Evolutionary conservation across 1,140 invertebrate genomes (phyloP).

Genomic region (Microplitis demolitor): DNA sequence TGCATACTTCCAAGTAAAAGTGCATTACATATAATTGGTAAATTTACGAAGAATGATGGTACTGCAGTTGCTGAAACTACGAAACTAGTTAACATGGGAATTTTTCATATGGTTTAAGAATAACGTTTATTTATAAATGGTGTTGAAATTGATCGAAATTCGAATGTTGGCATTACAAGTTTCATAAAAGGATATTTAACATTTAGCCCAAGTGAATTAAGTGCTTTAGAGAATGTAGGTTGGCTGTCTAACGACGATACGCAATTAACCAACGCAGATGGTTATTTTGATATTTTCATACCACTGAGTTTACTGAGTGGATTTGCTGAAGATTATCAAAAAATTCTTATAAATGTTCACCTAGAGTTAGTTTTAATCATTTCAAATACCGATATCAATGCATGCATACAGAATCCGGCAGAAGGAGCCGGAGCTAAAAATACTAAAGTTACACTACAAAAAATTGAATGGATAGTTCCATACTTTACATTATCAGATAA

Average conservation of each 20-base stretch:
- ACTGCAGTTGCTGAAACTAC: constrained; percentile 1
- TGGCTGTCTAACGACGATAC: constrained; percentile 35
- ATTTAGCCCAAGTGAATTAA: constrained; percentile 31
- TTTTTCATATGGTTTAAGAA: constrained; percentile 55
- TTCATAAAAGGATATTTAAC: constrained; percentile 53
- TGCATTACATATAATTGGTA: neutral
- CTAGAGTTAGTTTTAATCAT: constrained; percentile 57
- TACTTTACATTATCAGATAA: constrained; percentile 33
- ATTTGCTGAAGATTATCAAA: constrained; percentile 59
- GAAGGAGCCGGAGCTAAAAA: constrained; percentile 8
- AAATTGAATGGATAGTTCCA: constrained; percentile 31
- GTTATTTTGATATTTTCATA: constrained; percentile 50
- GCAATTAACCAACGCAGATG: constrained; percentile 19
- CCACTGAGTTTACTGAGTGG: constrained; percentile 51
- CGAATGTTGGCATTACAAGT: constrained; percentile 50
- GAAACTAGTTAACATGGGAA: constrained; percentile 48
- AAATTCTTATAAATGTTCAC: constrained; percentile 55
- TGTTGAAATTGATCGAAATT: constrained; percentile 53
- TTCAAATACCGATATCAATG: constrained; percentile 40
- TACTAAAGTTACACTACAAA: constrained; percentile 28
- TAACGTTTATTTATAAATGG: constrained; percentile 58
- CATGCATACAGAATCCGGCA: neutral
- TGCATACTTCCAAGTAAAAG: constrained; percentile 36
- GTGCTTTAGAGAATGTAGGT: constrained; percentile 37
- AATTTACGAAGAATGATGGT: neutral